Evolutionary conservation across 2,797 vertebrate species (phyloP).

Genomic region (Eidolon dupreanum): DNA sequence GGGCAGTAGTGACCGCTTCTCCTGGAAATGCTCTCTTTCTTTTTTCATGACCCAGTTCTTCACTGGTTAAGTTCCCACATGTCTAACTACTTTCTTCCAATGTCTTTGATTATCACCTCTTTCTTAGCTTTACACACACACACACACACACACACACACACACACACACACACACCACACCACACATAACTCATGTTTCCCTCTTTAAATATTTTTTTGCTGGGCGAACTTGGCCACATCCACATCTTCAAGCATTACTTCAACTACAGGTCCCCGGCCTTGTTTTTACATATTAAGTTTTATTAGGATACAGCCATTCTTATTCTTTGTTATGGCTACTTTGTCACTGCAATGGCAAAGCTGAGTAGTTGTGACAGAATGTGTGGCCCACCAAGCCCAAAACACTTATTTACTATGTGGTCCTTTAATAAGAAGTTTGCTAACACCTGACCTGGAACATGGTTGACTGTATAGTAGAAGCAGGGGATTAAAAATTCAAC

Average conservation of each 20-base stretch:
- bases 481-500: not conserved
- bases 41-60: not conserved
- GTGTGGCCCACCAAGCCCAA: not conserved
- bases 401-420: not conserved
- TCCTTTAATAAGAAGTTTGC: not conserved
- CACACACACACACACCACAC: no score
- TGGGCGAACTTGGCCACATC: not conserved
- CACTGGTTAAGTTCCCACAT: not conserved
- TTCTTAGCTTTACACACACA: not conserved
- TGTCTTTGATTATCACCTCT: not conserved
- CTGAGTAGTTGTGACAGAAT: not conserved
- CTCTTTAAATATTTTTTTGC: not conserved
- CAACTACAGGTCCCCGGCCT: not conserved
- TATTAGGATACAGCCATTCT: not conserved
- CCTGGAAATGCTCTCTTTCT: not conserved
- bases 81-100: not conserved
- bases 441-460: not conserved
- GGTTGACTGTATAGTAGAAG: not conserved
- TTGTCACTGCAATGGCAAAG: not conserved
- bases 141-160: no score
- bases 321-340: not conserved
- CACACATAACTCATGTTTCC: not conserved
- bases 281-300: not conserved
- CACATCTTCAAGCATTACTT: not conserved
- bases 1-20: not conserved